Base-by-base conservation (phyloP, 2,888 invertebrate genomes). In the Eledona agricola region DNA sequence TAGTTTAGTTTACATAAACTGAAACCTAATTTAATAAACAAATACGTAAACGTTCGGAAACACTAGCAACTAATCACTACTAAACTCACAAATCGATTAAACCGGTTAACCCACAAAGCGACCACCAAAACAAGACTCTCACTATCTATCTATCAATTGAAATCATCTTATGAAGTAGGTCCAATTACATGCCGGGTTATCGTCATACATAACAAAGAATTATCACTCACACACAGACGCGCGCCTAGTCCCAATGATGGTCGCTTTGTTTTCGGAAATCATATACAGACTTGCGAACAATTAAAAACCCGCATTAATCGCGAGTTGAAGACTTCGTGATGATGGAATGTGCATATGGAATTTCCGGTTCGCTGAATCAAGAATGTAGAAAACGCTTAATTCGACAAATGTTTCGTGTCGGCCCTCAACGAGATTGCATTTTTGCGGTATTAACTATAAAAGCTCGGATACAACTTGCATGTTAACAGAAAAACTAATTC, bases 271-370 rank as follows among this genome's bases (percentile, higher is more conserved):
- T 55, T 40, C 56, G 55, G 51, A 60, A 60, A 54, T 60, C 51
- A 59, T 57, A 50, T 55, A 55, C 50, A 55, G 54, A 55, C 58
- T 55, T 45, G 51, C 47, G 60, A 66, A 68, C 65, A 65, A 66
- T 66, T 65, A 64, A 65, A 60, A 65, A 59, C 66, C 67, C 67
- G 66, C 69, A 68, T 71, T 70, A 69, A 71, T 71, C 63, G 66
- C 59, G 61, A 62, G 65, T 64, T 64, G 67, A 67, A 70, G 66
- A 69, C 66, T 65, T 63, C 57, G 59, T 59, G 66, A 72, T 73
- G 72, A 73, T 72, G 71, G 68, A 73, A 75, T 72, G 72, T 72
- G 69, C 71, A 74, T 73, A 70, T 71, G 72, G 70, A 71, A 71
- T 72, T 73, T 72, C 65, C 72, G 67, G 69, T 69, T 70, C 70